Evolutionary conservation across 23 tunicate genomes (phyloP).

Genomic region (Trididemnum miniatum): DNA sequence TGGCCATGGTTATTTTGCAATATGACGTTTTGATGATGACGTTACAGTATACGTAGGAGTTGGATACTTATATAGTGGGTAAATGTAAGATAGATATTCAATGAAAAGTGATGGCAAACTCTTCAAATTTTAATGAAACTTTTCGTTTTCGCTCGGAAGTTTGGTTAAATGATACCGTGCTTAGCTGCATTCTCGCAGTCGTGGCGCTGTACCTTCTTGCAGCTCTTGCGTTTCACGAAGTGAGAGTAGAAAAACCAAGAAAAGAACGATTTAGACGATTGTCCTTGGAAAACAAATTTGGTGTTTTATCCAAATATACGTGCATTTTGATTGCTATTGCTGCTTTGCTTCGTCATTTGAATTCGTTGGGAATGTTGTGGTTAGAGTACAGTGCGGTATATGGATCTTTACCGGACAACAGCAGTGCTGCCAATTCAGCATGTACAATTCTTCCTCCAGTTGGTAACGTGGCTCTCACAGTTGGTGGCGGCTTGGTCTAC

Average conservation of each 20-base stretch:
- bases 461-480: constrained; percentile 3
- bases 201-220: neutral
- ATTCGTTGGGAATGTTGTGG: neutral
- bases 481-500: constrained; percentile 42
- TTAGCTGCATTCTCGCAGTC: neutral
- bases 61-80: no score
- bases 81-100: no score
- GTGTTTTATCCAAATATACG: neutral
- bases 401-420: neutral
- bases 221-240: constrained; percentile 4
- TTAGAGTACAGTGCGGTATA: neutral
- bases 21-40: no score
- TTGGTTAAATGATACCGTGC: neutral
- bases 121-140: neutral
- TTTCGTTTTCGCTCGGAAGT: neutral
- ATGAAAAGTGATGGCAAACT: no score
- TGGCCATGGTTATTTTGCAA: no score
- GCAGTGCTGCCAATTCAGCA: neutral
- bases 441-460: constrained; percentile 32
- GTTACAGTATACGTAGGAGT: no score
- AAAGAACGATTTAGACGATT: neutral
- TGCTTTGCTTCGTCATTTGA: neutral
- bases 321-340: constrained; percentile 2
- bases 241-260: neutral
- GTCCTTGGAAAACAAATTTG: neutral